These are phyloP conservation scores for Meda fulgida DNA, from an alignment of 2,797 vertebrate genomes.

Conservation along the genomic window DNA sequence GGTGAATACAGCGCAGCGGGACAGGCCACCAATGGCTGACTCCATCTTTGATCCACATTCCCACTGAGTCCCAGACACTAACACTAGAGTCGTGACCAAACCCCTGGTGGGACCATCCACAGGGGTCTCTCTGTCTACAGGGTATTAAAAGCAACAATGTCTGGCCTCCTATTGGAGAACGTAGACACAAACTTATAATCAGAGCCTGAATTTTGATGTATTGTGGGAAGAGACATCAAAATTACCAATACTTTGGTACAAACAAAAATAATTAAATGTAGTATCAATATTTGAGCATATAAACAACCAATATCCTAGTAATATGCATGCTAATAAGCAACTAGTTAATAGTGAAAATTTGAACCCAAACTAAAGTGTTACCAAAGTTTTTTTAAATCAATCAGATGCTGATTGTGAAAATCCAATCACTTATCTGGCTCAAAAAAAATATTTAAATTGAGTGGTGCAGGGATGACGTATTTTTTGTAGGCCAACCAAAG, in stretches of 20 bases:
- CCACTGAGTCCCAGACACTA: constrained; percentile 48
- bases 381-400: too few species aligned
- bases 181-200: background rate
- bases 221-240: background rate
- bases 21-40: constrained; percentile 37
- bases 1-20: constrained; percentile 49
- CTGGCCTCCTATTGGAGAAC: constrained; percentile 10
- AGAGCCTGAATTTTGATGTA: background rate
- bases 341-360: too few species aligned
- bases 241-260: background rate
- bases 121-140: constrained; percentile 19
- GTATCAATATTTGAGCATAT: background rate
- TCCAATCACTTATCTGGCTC: too few species aligned
- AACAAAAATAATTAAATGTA: background rate
- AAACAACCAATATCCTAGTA: background rate
- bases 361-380: too few species aligned
- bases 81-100: constrained; percentile 47
- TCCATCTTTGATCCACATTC: constrained; percentile 52
- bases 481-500: too few species aligned
- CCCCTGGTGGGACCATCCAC: constrained; percentile 37
- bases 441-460: too few species aligned
- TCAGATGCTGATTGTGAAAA: too few species aligned
- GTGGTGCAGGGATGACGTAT: too few species aligned
- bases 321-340: too few species aligned
- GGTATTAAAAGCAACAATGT: constrained; percentile 48